Conservation (phyloP, 2,797 vertebrate genomes). For the Scleropages formosus region DNA sequence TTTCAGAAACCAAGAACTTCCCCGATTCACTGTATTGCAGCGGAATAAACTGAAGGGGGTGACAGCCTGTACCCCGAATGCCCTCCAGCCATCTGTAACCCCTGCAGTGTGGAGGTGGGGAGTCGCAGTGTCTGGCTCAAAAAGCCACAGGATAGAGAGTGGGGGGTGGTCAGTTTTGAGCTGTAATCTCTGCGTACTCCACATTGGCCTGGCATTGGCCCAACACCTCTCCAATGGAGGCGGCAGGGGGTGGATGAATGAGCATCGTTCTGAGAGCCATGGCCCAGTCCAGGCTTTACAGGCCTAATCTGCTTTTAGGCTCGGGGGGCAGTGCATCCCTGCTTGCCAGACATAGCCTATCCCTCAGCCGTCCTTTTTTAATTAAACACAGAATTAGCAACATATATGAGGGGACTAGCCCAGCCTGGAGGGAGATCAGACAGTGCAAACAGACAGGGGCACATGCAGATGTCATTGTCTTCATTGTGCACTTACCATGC, state of each 20-base stretch:
- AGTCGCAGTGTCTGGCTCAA: neutral
- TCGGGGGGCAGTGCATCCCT: neutral
- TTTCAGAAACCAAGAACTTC: no score
- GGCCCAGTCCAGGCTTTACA: slow-evolving; percentile 1
- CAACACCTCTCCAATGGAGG: neutral
- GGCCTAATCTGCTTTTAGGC: slow-evolving; percentile 11
- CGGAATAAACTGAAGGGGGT: neutral
- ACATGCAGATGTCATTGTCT: slow-evolving; percentile 13
- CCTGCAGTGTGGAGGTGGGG: neutral
- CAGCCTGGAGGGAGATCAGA: slow-evolving; percentile 21
- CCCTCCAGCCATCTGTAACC: neutral
- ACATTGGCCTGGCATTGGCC: neutral
- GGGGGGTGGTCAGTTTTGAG: neutral
- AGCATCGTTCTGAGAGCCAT: slow-evolving; percentile 4
- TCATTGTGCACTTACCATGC: neutral
- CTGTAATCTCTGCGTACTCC: neutral
- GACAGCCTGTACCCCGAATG: neutral
- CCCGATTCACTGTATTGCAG: neutral
- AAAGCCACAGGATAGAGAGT: neutral
- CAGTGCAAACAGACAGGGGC: slow-evolving; percentile 1
- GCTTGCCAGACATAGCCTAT: slow-evolving; percentile 25
- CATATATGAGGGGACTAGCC: slow-evolving; percentile 16
- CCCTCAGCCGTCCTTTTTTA: slow-evolving; percentile 27
- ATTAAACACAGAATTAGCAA: slow-evolving; percentile 24
- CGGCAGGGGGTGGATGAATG: neutral